A percentile compares a stretch with the other conserved stretches of the same genome.
These are phyloP conservation scores for Euspilapteryx auroguttella DNA, from an alignment of 2,888 invertebrate species.

Conservation along the genomic window DNA sequence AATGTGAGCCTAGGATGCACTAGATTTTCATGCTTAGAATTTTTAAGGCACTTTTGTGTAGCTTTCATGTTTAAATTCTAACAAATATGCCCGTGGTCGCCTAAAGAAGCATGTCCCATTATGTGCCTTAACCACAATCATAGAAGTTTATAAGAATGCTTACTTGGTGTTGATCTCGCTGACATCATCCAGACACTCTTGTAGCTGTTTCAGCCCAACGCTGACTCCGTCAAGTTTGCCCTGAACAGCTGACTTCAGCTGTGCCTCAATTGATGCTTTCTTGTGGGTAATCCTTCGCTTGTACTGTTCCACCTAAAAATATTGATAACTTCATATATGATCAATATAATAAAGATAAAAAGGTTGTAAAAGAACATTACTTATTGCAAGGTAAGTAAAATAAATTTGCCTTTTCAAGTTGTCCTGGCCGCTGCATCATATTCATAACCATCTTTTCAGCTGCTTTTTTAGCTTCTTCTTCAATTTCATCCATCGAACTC, in stretches of 20 bases:
- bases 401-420: constrained; percentile 78
- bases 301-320: constrained; percentile 79
- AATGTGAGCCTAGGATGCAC: no score
- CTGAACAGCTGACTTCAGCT: constrained; percentile 97
- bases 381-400: no score
- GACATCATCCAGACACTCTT: constrained; percentile 84
- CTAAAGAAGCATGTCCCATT: no score
- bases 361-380: not conserved
- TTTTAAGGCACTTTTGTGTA: no score
- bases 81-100: no score
- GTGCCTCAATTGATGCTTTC: constrained; percentile 90
- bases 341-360: constrained; percentile 3
- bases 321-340: no score
- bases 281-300: constrained; percentile 74
- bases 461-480: constrained; percentile 75
- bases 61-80: no score
- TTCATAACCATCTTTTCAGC: constrained; percentile 87
- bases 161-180: constrained; percentile 66
- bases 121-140: no score
- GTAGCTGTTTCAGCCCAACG: constrained; percentile 88
- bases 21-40: no score
- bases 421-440: constrained; percentile 92
- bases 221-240: constrained; percentile 96
- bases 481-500: constrained; percentile 68
- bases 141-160: constrained; percentile 10